Base-by-base conservation (phyloP, 2,888 invertebrate genomes). In the Lycophotia porphyrea region DNA sequence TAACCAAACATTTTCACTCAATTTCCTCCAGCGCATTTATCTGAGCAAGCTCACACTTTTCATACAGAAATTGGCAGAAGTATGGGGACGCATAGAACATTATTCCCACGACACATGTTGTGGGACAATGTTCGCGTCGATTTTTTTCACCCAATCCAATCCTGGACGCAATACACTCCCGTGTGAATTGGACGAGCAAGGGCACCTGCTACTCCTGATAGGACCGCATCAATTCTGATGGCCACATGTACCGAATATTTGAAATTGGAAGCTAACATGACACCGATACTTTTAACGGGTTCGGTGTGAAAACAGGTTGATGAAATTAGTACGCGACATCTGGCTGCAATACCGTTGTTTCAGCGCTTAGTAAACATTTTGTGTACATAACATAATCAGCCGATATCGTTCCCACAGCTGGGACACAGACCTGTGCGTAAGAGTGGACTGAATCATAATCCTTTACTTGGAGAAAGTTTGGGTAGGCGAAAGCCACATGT, bases 121-220 rank as follows among this genome's bases (percentile, higher is more conserved):
- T 65, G 69, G 75, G 89, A 91, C 90, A 88, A 87, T 87, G 82
- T 82, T 39, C n/a, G 18, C 31, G 60, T 60, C 84, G 85, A 91
- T 92, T 93, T 94, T 93, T 94, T 92, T 90, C 86, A 89, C 89
- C 89, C 89, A 89, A 89, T 90, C 88, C 91, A 92, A 92, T 93
- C 91, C 92, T 88, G 88, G 78, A 86, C 87, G 90, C 89, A 90
- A 89, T 87, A 87, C 84, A 81, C 86, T 86, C 90, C 89, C 88
- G 88, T 90, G 92, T 85, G 93, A 93, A 93, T 93, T 91, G 92
- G 84, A 90, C 86, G 88, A 87, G 86, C 85, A 80, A 87, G 88
- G 87, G 89, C 94, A 93, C 92, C 93, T 94, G 94, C 89, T 88
- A 84, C 81, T 81, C 83, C 81, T 87, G 88, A 90, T 92, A 89